Percentiles rank a stretch among this genome's conserved stretches.
Evolutionary conservation across 2,113 vertebrate species (phyloP).

Genomic region (Perca schrenkii): DNA sequence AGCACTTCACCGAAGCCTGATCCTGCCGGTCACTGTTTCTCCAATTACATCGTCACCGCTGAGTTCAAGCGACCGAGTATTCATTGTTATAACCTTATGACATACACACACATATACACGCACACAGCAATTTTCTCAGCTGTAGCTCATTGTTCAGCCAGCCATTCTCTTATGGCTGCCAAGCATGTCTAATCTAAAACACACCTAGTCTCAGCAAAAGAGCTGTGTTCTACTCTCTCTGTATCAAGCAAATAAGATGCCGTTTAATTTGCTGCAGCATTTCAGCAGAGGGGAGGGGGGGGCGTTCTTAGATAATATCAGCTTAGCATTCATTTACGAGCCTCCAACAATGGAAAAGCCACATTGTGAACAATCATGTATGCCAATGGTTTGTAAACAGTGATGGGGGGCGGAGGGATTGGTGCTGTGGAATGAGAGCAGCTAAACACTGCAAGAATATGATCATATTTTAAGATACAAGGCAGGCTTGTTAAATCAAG

Average conservation of each 20-base stretch:
- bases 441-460: constrained; percentile 34
- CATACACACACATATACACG: constrained; percentile 19
- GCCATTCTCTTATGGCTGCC: constrained; percentile 66
- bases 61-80: constrained; percentile 63
- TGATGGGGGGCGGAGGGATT: background rate
- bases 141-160: constrained; percentile 76
- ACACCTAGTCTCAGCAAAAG: constrained; percentile 76
- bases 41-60: constrained; percentile 50
- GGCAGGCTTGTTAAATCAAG: constrained; percentile 49
- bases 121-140: constrained; percentile 48
- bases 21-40: constrained; percentile 13
- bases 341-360: constrained; percentile 50
- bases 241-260: constrained; percentile 72
- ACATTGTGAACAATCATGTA: constrained; percentile 48
- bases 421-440: constrained; percentile 20
- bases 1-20: constrained; percentile 58
- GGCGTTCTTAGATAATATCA: constrained; percentile 49
- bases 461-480: constrained; percentile 49
- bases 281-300: constrained; percentile 44
- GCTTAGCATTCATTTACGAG: constrained; percentile 53
- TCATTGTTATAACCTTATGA: constrained; percentile 51
- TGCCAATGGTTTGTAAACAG: constrained; percentile 70
- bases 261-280: constrained; percentile 74
- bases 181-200: constrained; percentile 84
- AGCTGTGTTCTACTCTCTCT: constrained; percentile 52